phyloP scores from a whole-genome alignment of 2,113 vertebrate species.

The Nothoprocta pentlandii region DNA sequence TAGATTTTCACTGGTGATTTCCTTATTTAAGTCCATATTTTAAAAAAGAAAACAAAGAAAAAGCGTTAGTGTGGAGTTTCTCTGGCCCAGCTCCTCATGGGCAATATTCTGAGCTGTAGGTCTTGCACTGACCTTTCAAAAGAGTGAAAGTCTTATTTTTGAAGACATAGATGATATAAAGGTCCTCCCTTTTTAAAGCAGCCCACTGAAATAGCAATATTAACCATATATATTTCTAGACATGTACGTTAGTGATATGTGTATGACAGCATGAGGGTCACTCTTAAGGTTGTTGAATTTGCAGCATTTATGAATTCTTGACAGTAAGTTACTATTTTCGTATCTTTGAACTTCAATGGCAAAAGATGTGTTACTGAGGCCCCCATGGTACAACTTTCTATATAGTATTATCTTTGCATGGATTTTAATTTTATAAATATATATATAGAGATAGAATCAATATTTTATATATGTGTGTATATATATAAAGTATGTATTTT shows the following conservation, averaged over 20 bases:
- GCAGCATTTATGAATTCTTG: background rate
- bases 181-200: slow-evolving; percentile 12
- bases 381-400: background rate
- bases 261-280: background rate
- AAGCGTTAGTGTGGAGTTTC: background rate
- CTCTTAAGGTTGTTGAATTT: background rate
- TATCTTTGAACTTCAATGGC: background rate
- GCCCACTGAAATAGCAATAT: slow-evolving; percentile 7
- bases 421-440: slow-evolving; percentile 13
- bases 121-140: no score
- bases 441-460: background rate
- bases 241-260: background rate
- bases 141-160: slow-evolving; percentile 1
- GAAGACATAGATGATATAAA: slow-evolving; percentile 8
- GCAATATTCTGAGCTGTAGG: background rate
- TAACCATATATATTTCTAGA: background rate
- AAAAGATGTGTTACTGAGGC: background rate
- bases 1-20: slow-evolving; percentile 10
- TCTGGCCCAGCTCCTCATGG: background rate
- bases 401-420: background rate
- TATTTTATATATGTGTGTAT: background rate
- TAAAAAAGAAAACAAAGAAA: accelerated
- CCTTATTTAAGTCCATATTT: slow-evolving; percentile 2
- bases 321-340: background rate
- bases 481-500: background rate